Percentiles rank a stretch among this genome's conserved stretches.
Evolutionary conservation across 1,140 invertebrate genomes (phyloP).

Genomic region (Wasmannia auropunctata): DNA sequence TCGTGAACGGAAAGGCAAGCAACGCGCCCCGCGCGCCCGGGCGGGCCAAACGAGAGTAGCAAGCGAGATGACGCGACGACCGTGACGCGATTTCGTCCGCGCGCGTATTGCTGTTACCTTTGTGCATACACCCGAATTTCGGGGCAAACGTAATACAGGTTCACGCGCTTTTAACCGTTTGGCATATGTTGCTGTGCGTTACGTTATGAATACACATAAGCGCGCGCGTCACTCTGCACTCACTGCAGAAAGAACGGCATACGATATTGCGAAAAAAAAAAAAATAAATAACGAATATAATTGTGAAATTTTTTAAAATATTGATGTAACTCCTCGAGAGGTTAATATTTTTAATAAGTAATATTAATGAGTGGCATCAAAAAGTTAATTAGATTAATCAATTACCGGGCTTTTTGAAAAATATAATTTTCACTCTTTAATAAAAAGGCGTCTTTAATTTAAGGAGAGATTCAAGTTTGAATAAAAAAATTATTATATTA

Average conservation of each 20-base stretch:
- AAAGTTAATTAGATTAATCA: not conserved
- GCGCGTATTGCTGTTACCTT: constrained; percentile 20
- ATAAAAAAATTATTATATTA: not conserved
- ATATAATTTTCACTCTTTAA: not conserved
- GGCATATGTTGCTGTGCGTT: not conserved
- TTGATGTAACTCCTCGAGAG: not conserved
- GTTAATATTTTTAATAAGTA: too few relatives aligned
- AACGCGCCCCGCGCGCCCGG: constrained; percentile 17
- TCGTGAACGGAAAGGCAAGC: constrained; percentile 58
- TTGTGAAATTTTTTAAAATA: too few relatives aligned
- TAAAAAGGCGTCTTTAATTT: not conserved
- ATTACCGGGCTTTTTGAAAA: not conserved
- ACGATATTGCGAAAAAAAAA: not conserved
- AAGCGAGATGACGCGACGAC: constrained; percentile 50
- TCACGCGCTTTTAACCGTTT: constrained; percentile 24
- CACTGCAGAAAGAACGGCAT: not conserved
- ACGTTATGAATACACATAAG: not conserved
- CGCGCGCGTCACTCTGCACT: too few relatives aligned
- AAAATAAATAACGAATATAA: too few relatives aligned
- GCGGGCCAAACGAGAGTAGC: constrained; percentile 39
- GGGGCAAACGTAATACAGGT: constrained; percentile 14
- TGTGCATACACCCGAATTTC: constrained; percentile 36
- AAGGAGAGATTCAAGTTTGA: not conserved
- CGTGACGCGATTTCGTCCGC: constrained; percentile 41
- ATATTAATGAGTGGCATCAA: not conserved